phyloP scores from a whole-genome alignment of 2,113 vertebrate genomes.

The Hypomesus transpacificus region DNA sequence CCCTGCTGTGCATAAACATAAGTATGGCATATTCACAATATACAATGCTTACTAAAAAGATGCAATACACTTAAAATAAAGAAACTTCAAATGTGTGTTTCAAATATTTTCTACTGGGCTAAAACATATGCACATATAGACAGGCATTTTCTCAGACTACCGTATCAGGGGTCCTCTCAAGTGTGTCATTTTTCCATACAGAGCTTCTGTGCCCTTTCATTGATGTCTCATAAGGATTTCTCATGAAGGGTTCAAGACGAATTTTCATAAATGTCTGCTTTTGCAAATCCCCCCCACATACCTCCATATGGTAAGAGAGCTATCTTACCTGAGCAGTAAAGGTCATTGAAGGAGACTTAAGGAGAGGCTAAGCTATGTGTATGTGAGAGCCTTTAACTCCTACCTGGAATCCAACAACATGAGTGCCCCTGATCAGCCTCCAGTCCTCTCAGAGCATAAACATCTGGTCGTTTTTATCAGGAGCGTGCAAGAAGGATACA shows the following conservation, averaged over 20 bases:
- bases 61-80: conserved; percentile 35
- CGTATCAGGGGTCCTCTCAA: conserved; percentile 53
- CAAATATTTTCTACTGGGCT: conserved; percentile 46
- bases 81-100: conserved; percentile 42
- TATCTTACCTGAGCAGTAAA: conserved; percentile 62
- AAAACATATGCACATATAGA: conserved; percentile 72
- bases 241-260: conserved; percentile 58
- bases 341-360: conserved; percentile 60
- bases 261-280: conserved; percentile 68
- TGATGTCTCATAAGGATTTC: conserved; percentile 64
- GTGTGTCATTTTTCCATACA: conserved; percentile 56
- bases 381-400: conserved; percentile 51
- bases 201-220: conserved; percentile 63
- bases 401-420: conserved; percentile 61
- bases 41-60: conserved; percentile 35
- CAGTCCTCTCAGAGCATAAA: too few relatives aligned
- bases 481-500: background rate
- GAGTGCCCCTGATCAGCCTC: conserved; percentile 47
- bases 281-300: conserved; percentile 58
- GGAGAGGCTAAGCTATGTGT: conserved; percentile 60
- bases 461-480: background rate
- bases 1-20: conserved; percentile 30
- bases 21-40: conserved; percentile 41
- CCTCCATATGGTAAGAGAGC: conserved; percentile 43
- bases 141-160: conserved; percentile 56